A percentile compares a stretch with the other conserved stretches of the same genome.
phyloP scores from a whole-genome alignment of 2,113 vertebrate species.

The Clarias gariepinus region DNA sequence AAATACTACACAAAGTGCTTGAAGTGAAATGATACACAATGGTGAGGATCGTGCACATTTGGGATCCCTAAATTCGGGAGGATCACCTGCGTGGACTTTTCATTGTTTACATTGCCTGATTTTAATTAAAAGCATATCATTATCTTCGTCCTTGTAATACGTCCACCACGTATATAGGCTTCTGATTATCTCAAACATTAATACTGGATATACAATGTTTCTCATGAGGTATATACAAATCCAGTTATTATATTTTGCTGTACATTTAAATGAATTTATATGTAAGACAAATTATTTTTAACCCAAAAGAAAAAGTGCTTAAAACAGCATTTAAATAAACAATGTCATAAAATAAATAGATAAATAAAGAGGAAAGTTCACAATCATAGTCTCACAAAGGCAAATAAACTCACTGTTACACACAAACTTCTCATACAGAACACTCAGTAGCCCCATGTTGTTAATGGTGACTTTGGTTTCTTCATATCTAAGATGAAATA shows the following conservation, averaged over 20 bases:
- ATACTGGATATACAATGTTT: slow-evolving; percentile 11
- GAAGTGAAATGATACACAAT: not conserved
- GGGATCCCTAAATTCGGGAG: not conserved
- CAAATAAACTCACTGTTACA: slow-evolving; percentile 36
- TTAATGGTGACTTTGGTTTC: slow-evolving; percentile 38
- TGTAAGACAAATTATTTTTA: not conserved
- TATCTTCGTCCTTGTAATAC: not conserved
- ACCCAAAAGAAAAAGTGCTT: slow-evolving; percentile 7
- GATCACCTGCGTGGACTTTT: slow-evolving; percentile 12
- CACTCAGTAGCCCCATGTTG: slow-evolving; percentile 25
- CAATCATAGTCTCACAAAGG: slow-evolving; percentile 44
- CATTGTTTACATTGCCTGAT: not conserved
- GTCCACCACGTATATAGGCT: not conserved
- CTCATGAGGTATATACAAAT: slow-evolving; percentile 33
- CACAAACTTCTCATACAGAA: not conserved
- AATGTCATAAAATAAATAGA: slow-evolving; percentile 15
- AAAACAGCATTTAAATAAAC: slow-evolving; percentile 21
- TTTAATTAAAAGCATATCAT: slow-evolving; percentile 11
- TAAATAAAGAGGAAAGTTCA: slow-evolving; percentile 16
- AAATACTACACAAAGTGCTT: slow-evolving; percentile 13
- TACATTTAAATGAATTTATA: not conserved
- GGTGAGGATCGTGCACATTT: not conserved
- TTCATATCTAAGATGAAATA: slow-evolving; percentile 21
- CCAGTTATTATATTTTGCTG: slow-evolving; percentile 8
- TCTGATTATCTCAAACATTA: slow-evolving; percentile 15